Evolutionary conservation across 2,113 vertebrate genomes (phyloP).

Genomic region (Erpornis zantholeuca): DNA sequence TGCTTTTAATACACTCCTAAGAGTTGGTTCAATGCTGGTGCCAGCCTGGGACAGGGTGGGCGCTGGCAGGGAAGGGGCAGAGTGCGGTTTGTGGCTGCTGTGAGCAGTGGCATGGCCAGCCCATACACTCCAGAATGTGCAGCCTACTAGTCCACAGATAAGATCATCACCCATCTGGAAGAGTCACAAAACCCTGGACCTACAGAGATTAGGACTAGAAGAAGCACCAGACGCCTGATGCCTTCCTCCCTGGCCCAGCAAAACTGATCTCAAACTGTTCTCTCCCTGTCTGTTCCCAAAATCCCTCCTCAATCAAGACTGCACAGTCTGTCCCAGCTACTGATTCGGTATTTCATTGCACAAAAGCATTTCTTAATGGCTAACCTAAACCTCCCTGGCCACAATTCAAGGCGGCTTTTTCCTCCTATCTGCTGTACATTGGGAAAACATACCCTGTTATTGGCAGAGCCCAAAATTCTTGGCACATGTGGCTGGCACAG

Average conservation of each 20-base stretch:
- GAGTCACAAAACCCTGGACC: background rate
- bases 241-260: background rate
- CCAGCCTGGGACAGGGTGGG: background rate
- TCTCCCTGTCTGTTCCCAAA: background rate
- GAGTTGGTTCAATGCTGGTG: background rate
- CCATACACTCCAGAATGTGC: background rate
- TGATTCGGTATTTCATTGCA: background rate
- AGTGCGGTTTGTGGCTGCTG: background rate
- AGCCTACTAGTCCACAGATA: background rate
- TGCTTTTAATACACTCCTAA: background rate
- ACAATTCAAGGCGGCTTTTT: background rate
- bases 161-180: background rate
- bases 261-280: background rate
- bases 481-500: background rate
- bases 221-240: background rate
- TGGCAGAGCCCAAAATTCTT: background rate
- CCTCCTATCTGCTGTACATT: background rate
- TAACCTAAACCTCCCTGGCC: background rate
- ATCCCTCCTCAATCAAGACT: background rate
- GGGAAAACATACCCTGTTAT: background rate
- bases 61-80: background rate
- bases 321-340: background rate
- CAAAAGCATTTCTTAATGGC: background rate
- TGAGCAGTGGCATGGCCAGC: accelerated
- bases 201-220: background rate